Conservation (phyloP, 1,140 invertebrate genomes). For the Bombus fervidus region DNA sequence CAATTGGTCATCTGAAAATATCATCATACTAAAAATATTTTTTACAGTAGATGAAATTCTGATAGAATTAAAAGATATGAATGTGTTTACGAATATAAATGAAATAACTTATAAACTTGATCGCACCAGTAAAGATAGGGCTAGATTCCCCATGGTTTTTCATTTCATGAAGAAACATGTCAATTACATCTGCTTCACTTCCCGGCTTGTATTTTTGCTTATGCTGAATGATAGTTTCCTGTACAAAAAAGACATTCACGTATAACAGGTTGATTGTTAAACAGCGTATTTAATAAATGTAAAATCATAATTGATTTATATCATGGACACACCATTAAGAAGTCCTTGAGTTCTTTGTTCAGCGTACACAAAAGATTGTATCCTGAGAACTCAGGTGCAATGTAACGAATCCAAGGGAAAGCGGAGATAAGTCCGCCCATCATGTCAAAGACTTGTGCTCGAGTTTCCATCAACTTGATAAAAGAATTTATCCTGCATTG, state of each 20-base stretch:
- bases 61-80: not conserved
- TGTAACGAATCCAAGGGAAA: slow-evolving; percentile 87
- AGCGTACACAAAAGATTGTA: slow-evolving; percentile 86
- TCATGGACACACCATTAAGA: slow-evolving; percentile 82
- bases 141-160: slow-evolving; percentile 77
- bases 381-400: slow-evolving; percentile 86
- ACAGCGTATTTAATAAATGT: not conserved
- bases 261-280: not conserved
- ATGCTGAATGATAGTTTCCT: slow-evolving; percentile 86
- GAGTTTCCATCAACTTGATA: slow-evolving; percentile 81
- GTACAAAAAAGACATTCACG: slow-evolving; percentile 43
- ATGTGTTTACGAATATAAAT: not conserved
- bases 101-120: not conserved
- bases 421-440: slow-evolving; percentile 86
- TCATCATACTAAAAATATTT: not conserved
- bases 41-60: not conserved
- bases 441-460: slow-evolving; percentile 87
- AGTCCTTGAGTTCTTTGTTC: slow-evolving; percentile 84
- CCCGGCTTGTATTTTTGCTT: slow-evolving; percentile 81
- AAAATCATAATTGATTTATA: slow-evolving; percentile 2
- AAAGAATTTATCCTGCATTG: slow-evolving; percentile 36
- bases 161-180: slow-evolving; percentile 89
- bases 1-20: slow-evolving; percentile 86
- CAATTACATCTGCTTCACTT: slow-evolving; percentile 88
- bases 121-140: slow-evolving; percentile 84